phyloP scores from a whole-genome alignment of 2,797 vertebrate genomes.

The Peromyscus eremicus region DNA sequence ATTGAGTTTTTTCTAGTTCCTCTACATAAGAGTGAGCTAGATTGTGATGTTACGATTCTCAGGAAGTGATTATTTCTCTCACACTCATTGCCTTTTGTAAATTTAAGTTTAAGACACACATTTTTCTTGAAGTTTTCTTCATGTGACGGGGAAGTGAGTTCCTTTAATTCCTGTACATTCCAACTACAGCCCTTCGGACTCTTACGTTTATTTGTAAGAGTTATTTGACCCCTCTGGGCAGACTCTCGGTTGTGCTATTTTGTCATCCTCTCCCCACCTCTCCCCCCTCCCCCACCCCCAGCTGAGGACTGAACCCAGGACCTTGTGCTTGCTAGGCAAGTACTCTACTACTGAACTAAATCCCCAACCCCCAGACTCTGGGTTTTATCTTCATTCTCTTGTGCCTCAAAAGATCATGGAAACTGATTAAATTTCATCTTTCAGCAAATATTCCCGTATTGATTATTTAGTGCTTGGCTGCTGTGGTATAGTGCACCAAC shows the following conservation, averaged over 20 bases:
- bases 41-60: background rate
- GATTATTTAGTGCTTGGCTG: conserved; percentile 44
- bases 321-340: background rate
- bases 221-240: background rate
- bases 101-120: background rate
- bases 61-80: background rate
- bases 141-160: background rate
- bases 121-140: conserved; percentile 44
- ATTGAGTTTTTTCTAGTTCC: background rate
- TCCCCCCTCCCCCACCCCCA: too few species aligned
- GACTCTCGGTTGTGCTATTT: background rate
- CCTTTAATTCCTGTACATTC: background rate
- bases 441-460: conserved; percentile 17
- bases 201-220: background rate
- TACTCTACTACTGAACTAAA: background rate
- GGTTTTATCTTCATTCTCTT: conserved; percentile 41
- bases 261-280: background rate
- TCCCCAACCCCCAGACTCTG: background rate
- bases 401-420: background rate
- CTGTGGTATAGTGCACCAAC: conserved; percentile 2
- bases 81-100: background rate
- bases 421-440: conserved; percentile 54
- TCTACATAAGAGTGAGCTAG: background rate
- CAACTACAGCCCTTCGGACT: background rate
- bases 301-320: background rate